Evolutionary conservation across 2,888 invertebrate genomes (phyloP).

Genomic region (Psylliodes chrysocephalus): DNA sequence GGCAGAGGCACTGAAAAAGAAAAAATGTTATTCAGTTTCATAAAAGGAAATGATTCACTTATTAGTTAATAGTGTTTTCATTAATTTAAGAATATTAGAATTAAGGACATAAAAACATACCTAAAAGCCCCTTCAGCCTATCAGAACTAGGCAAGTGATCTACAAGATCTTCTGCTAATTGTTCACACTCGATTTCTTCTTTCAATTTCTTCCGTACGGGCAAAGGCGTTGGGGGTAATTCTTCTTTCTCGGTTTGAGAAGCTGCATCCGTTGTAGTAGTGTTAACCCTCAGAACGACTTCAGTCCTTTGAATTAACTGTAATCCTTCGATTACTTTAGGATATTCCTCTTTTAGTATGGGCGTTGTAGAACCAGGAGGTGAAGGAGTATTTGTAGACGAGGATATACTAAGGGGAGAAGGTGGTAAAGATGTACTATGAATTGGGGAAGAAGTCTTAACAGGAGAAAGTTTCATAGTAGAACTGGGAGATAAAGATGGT

Average conservation of each 20-base stretch:
- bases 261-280: constrained; percentile 71
- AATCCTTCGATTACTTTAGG: constrained; percentile 66
- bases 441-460: constrained; percentile 49
- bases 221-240: constrained; percentile 63
- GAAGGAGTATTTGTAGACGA: constrained; percentile 50
- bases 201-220: constrained; percentile 71
- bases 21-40: background rate
- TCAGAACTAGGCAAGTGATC: constrained; percentile 72
- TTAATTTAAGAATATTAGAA: too few species aligned
- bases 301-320: constrained; percentile 72
- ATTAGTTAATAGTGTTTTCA: too few species aligned
- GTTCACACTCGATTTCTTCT: constrained; percentile 84
- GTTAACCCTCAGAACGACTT: constrained; percentile 72
- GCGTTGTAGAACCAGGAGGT: constrained; percentile 47
- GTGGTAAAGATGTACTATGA: constrained; percentile 40
- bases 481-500: constrained; percentile 59
- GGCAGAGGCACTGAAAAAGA: constrained; percentile 70
- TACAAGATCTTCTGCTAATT: constrained; percentile 72
- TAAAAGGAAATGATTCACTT: too few species aligned
- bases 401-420: constrained; percentile 55
- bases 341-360: constrained; percentile 56
- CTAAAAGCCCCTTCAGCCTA: constrained; percentile 74
- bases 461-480: constrained; percentile 53
- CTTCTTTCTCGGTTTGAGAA: constrained; percentile 63
- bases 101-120: constrained; percentile 61